Conservation (phyloP, 2,797 vertebrate species). For the Falco concolor region DNA sequence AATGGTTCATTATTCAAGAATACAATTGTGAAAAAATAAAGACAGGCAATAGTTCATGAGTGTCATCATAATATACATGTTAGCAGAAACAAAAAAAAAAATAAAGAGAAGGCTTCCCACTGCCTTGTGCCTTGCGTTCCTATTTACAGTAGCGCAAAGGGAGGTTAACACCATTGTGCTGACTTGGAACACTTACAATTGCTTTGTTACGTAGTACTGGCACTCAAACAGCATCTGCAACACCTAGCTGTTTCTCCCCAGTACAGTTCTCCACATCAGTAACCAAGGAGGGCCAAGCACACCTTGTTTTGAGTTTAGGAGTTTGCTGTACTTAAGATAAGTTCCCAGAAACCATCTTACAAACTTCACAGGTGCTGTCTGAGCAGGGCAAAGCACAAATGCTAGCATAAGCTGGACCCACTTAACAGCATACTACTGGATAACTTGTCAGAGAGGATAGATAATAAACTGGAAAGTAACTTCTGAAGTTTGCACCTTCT, state of each 20-base stretch:
- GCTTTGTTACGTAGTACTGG: neutral
- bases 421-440: neutral
- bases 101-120: neutral
- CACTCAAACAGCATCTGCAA: neutral
- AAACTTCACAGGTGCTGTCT: neutral
- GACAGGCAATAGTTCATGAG: slow-evolving; percentile 1
- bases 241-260: neutral
- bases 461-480: neutral
- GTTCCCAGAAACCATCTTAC: rapidly evolving
- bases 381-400: neutral
- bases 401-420: neutral
- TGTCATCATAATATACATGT: slow-evolving; percentile 8
- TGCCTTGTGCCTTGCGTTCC: slow-evolving; percentile 51
- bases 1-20: slow-evolving; percentile 47
- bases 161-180: slow-evolving; percentile 47
- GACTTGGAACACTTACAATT: neutral
- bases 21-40: slow-evolving; percentile 57
- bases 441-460: neutral
- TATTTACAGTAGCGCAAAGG: neutral
- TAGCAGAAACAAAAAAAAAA: slow-evolving; percentile 6
- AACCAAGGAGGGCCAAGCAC: neutral
- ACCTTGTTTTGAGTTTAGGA: neutral
- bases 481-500: neutral
- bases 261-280: neutral
- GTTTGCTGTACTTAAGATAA: neutral